Conservation (phyloP, 35 echinoderm and acorn worm genomes). For the Ophiothrix spiculata region DNA sequence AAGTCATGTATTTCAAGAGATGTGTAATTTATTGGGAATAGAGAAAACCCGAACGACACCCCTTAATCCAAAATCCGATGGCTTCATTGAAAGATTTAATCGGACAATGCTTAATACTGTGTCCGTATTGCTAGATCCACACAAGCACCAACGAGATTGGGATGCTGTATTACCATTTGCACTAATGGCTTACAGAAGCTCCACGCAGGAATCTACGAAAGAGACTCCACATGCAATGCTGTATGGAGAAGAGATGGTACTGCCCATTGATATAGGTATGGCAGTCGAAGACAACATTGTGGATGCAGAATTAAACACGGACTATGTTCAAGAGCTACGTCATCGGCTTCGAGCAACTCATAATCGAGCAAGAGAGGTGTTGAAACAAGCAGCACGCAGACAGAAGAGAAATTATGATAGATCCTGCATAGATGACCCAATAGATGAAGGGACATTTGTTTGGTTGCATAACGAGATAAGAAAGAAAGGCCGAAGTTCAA, state of each 20-base stretch:
- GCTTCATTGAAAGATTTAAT: slow-evolving; percentile 59
- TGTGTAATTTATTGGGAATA: slow-evolving; percentile 40
- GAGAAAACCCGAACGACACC: slow-evolving; percentile 34
- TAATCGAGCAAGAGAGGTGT: background rate
- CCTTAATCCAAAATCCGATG: slow-evolving; percentile 48
- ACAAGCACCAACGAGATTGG: background rate
- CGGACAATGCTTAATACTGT: slow-evolving; percentile 14
- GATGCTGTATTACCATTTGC: slow-evolving; percentile 10
- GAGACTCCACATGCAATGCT: slow-evolving; percentile 28
- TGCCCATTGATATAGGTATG: background rate
- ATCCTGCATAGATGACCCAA: background rate
- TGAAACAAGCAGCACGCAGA: background rate
- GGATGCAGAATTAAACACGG: background rate
- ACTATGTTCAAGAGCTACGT: background rate
- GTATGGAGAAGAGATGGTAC: slow-evolving; percentile 13
- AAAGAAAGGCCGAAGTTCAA: background rate
- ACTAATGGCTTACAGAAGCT: slow-evolving; percentile 18
- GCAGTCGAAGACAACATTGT: background rate
- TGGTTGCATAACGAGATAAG: background rate
- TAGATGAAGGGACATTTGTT: background rate
- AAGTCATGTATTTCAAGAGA: slow-evolving; percentile 42
- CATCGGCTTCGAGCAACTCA: background rate
- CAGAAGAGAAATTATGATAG: background rate
- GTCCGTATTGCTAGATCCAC: background rate
- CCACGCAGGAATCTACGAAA: slow-evolving; percentile 24